Percentiles rank a stretch among this genome's conserved stretches.
These are phyloP conservation scores for Cariama cristata DNA, from an alignment of 2,113 vertebrate species.

Conservation along the genomic window DNA sequence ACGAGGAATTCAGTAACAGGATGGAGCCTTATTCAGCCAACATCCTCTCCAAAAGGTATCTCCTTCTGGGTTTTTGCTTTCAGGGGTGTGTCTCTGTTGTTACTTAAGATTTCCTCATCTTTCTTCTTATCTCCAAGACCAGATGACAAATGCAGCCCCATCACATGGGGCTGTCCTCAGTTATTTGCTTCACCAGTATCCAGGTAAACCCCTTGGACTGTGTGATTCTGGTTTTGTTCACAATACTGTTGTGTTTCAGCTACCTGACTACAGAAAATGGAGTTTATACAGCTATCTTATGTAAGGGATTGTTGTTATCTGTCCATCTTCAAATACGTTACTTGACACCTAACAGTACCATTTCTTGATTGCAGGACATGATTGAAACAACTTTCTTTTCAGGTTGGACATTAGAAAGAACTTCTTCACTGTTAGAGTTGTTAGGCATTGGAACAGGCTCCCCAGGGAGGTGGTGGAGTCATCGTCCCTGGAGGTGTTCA, in stretches of 20 bases:
- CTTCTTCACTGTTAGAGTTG: no score
- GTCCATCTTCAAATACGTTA: not conserved
- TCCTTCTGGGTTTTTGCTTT: not conserved
- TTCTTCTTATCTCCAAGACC: not conserved
- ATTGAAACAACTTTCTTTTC: not conserved
- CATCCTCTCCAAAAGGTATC: not conserved
- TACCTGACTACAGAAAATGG: not conserved
- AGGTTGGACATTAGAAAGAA: no score
- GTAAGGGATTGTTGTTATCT: not conserved
- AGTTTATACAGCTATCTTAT: not conserved
- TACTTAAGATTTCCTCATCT: not conserved
- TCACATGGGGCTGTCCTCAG: rapidly evolving
- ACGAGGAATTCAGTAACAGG: not conserved
- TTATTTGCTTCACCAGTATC: not conserved
- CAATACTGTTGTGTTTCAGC: not conserved
- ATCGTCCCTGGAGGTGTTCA: no score
- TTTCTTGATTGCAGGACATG: not conserved
- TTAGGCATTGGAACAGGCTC: no score
- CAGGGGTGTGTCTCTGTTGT: not conserved
- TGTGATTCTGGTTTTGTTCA: not conserved
- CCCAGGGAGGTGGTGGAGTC: no score
- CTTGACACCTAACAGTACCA: not conserved
- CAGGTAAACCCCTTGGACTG: not conserved
- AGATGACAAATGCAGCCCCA: not conserved
- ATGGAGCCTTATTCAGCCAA: not conserved